Base-by-base conservation (phyloP, 2,797 vertebrate genomes). In the Sebastes aleutianus region DNA sequence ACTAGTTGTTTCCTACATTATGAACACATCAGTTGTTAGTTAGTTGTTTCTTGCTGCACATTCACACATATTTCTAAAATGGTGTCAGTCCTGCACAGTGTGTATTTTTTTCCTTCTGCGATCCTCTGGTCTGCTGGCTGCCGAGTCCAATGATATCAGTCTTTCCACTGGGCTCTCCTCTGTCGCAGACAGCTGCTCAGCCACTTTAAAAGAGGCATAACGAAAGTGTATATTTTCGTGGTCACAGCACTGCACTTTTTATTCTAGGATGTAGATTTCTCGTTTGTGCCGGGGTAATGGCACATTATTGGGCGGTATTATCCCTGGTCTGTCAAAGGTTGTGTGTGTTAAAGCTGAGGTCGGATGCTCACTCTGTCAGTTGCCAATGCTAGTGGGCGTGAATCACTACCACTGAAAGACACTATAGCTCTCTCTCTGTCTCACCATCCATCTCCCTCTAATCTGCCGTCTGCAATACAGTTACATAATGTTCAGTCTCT, bases 111-210 rank as follows among this genome's bases (percentile, higher is more conserved):
- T 68, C 78, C 81, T 54, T 74, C 73, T 83, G 43, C 65, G 73
- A 26, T 71, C 18, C 20, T 82, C 71, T 79, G 62, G 47, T 79
- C 56, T 76, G 72, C 76, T 89, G 76, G 84, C 83, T 76, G 85
- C 82, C 0, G 4, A 75, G 34, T 85, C 61, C 74, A 82, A 24
- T 94, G 91, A 92, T 90, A 92, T 95, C 91, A 94, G 89, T 90
- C 68, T 93, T 93, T 94, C 93, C 93, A 90, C 84, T 88, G 70
- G 69, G 70, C 65, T 86, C 76, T 83, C 70, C 76, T 10, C 75
- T 59, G 87, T 94, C 75, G 67, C 80, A 81, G 62, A 87, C 89
- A 91, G 91, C 91, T 90, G 92, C 85, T 92, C 12, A 76, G 85
- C 81, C 87, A 80, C 92, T 94, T 91, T 88, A 89, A 90, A 90